Conservation (phyloP, 2,113 vertebrate genomes). For the Notothenia coriiceps region DNA sequence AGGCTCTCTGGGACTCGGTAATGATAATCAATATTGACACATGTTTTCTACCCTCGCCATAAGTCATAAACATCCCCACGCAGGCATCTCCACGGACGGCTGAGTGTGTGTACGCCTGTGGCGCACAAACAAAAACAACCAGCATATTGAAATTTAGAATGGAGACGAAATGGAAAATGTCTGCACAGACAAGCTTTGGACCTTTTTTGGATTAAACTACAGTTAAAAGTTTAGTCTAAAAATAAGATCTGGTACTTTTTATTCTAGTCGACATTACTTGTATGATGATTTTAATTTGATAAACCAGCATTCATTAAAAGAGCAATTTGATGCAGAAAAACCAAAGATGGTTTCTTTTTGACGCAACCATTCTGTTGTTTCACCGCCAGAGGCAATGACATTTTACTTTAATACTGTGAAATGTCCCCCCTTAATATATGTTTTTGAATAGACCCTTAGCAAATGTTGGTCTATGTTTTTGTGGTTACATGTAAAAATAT, state of each 20-base stretch:
- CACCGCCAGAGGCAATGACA: background rate
- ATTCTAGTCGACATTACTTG: too few species aligned
- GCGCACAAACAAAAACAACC: conserved; percentile 64
- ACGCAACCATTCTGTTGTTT: too few species aligned
- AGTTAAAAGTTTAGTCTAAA: background rate
- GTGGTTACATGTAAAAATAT: background rate
- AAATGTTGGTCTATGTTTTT: background rate
- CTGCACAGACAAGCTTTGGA: conserved; percentile 27
- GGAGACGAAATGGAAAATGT: conserved; percentile 57
- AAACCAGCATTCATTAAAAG: too few species aligned
- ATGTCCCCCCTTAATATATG: too few species aligned
- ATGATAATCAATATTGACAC: conserved; percentile 76
- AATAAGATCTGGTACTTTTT: too few species aligned
- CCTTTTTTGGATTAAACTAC: conserved; percentile 20
- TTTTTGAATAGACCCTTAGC: too few species aligned
- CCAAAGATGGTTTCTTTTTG: background rate
- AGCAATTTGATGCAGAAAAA: background rate
- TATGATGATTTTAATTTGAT: too few species aligned
- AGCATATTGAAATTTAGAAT: conserved; percentile 44
- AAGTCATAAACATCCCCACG: conserved; percentile 62
- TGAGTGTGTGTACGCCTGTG: conserved; percentile 34
- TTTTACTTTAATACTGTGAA: background rate
- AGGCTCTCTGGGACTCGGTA: conserved; percentile 61
- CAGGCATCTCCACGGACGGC: conserved; percentile 19
- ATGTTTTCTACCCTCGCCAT: conserved; percentile 63